Percentiles rank a stretch among this genome's conserved stretches.
These are phyloP conservation scores for Crenichthys baileyi DNA, from an alignment of 2,797 vertebrate genomes.

Conservation along the genomic window DNA sequence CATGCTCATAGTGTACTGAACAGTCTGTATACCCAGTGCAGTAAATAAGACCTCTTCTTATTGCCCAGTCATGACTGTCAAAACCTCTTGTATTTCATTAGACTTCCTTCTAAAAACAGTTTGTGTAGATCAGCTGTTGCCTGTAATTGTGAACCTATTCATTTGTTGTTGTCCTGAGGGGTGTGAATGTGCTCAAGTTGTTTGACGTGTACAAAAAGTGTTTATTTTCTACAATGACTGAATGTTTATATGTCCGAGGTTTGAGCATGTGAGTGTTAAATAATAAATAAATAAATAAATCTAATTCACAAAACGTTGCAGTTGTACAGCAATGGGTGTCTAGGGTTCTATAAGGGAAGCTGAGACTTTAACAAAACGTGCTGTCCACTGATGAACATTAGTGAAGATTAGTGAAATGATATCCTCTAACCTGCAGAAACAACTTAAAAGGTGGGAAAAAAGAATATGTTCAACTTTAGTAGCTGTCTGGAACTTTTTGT, in stretches of 20 bases:
- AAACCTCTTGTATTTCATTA: slow-evolving; percentile 76
- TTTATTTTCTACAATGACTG: slow-evolving; percentile 89
- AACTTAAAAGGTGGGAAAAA: slow-evolving; percentile 66
- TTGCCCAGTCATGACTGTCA: slow-evolving; percentile 58
- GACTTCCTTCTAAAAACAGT: slow-evolving; percentile 63
- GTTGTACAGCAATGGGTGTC: slow-evolving; percentile 86
- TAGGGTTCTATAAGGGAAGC: slow-evolving; percentile 86
- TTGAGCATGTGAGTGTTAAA: slow-evolving; percentile 92
- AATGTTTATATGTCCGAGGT: slow-evolving; percentile 87
- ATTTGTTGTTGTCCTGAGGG: slow-evolving; percentile 79
- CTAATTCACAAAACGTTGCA: slow-evolving; percentile 57
- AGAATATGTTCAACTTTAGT: slow-evolving; percentile 74
- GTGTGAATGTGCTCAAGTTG: slow-evolving; percentile 86
- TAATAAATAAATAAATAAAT: slow-evolving; percentile 48
- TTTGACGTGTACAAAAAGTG: slow-evolving; percentile 93
- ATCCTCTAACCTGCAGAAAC: slow-evolving; percentile 72
- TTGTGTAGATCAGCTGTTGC: slow-evolving; percentile 79
- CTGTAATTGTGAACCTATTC: slow-evolving; percentile 80
- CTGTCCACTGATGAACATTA: slow-evolving; percentile 82
- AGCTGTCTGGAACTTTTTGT: slow-evolving; percentile 87
- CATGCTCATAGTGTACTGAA: slow-evolving; percentile 46
- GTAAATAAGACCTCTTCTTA: slow-evolving; percentile 49
- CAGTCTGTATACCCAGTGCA: slow-evolving; percentile 51
- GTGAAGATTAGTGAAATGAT: slow-evolving; percentile 81
- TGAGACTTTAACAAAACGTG: slow-evolving; percentile 81